phyloP scores from a whole-genome alignment of 2,888 invertebrate genomes.

The Eilema depressum region DNA sequence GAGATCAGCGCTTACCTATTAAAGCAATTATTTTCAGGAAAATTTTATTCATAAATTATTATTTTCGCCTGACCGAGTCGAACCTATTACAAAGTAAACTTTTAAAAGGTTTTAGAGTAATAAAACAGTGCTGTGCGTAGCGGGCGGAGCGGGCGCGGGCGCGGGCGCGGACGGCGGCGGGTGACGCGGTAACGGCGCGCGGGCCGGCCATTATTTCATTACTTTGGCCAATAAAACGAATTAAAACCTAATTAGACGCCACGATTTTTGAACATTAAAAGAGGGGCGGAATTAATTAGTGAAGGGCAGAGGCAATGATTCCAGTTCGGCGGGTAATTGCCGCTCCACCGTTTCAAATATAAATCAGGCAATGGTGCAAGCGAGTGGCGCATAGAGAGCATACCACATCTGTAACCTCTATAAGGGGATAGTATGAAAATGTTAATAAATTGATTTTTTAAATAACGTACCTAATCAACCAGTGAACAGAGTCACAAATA shows the following conservation, averaged over 20 bases:
- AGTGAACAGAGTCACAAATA: too few relatives aligned
- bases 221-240: constrained; percentile 84
- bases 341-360: constrained; percentile 72
- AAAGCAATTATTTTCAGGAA: constrained; percentile 4
- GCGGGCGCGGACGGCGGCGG: constrained; percentile 18
- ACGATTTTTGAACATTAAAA: constrained; percentile 86
- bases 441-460: too few relatives aligned
- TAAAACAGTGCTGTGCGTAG: constrained; percentile 61
- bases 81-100: constrained; percentile 47
- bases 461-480: too few relatives aligned
- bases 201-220: constrained; percentile 76
- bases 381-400: constrained; percentile 34
- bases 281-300: constrained; percentile 85
- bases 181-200: constrained; percentile 61
- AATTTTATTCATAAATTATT: constrained; percentile 37
- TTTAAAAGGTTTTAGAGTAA: constrained; percentile 53
- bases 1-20: not conserved
- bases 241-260: constrained; percentile 86
- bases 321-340: constrained; percentile 82
- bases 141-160: constrained; percentile 38
- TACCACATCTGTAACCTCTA: not conserved
- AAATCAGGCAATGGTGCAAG: constrained; percentile 61
- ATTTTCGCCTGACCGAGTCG: constrained; percentile 28
- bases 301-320: constrained; percentile 82
- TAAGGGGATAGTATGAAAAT: not conserved